Evolutionary conservation across 64 coral and sea anemone species (phyloP).

Genomic region (Actinia tenebrosa): DNA sequence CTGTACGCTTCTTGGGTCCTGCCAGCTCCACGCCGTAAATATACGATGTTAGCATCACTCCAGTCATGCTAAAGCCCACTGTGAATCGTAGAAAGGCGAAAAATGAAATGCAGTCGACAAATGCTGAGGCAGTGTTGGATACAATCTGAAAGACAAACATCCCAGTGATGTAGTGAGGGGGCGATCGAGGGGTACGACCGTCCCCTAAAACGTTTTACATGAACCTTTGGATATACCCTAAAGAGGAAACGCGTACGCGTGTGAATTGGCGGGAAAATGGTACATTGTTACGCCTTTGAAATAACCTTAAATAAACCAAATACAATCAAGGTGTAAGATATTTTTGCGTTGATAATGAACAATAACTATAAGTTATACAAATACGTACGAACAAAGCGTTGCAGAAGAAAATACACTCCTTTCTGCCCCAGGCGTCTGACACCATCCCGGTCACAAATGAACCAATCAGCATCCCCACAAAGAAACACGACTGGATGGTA

Average conservation of each 20-base stretch:
- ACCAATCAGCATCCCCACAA: conserved; percentile 45
- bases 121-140: conserved; percentile 4
- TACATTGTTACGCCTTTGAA: too few relatives aligned
- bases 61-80: conserved; percentile 20
- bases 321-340: background rate
- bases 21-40: conserved; percentile 56
- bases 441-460: conserved; percentile 38
- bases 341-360: too few relatives aligned
- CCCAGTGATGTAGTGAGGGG: background rate
- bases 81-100: conserved; percentile 44
- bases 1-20: conserved; percentile 35
- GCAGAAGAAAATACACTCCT: conserved; percentile 36
- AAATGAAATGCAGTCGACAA: conserved; percentile 51
- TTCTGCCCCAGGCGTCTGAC: conserved; percentile 46
- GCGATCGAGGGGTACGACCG: too few relatives aligned
- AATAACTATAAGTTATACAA: too few relatives aligned
- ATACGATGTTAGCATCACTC: conserved; percentile 37
- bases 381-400: conserved; percentile 31
- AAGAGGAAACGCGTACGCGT: too few relatives aligned
- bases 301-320: too few relatives aligned
- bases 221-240: too few relatives aligned
- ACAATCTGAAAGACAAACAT: conserved; percentile 10
- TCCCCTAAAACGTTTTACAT: too few relatives aligned
- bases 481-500: conserved; percentile 36
- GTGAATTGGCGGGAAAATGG: too few relatives aligned